Evolutionary conservation across 2,888 invertebrate genomes (phyloP).

Genomic region (Drosophila cyrtoloma): DNA sequence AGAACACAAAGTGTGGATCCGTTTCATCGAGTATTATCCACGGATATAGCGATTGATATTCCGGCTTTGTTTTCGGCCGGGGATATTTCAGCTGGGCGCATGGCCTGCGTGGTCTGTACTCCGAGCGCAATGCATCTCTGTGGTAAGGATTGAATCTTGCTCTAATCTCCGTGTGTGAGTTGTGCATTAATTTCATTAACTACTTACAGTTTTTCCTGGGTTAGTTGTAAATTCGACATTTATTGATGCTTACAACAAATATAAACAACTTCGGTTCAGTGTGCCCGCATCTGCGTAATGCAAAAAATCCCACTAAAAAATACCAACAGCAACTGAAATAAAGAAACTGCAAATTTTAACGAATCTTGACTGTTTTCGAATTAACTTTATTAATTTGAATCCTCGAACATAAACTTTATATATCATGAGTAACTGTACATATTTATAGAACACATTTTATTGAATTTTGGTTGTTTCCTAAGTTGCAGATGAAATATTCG

Average conservation of each 20-base stretch:
- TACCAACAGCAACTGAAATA: neutral
- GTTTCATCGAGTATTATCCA: slow-evolving; percentile 76
- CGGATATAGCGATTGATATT: slow-evolving; percentile 71
- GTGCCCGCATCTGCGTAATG: slow-evolving; percentile 19
- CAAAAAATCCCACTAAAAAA: neutral
- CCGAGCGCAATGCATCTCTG: slow-evolving; percentile 74
- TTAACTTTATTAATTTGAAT: neutral
- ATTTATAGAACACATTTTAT: neutral
- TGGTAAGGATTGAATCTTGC: neutral
- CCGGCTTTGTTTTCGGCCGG: slow-evolving; percentile 76
- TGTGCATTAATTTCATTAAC: neutral
- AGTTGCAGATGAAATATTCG: neutral
- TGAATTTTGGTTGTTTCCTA: neutral
- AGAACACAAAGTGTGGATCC: slow-evolving; percentile 78
- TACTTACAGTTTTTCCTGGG: slow-evolving; percentile 77
- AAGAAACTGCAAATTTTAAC: neutral
- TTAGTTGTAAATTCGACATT: slow-evolving; percentile 75
- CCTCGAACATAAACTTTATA: neutral
- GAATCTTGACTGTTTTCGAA: neutral
- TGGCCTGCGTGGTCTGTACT: slow-evolving; percentile 72
- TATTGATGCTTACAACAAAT: slow-evolving; percentile 49
- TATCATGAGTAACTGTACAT: neutral
- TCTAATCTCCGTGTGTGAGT: neutral
- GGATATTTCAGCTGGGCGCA: slow-evolving; percentile 74
- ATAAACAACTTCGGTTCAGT: slow-evolving; percentile 69